Percentiles rank a stretch among this genome's conserved stretches.
Conservation (phyloP, 2,888 invertebrate genomes). For the Cyclophora albipunctata region DNA sequence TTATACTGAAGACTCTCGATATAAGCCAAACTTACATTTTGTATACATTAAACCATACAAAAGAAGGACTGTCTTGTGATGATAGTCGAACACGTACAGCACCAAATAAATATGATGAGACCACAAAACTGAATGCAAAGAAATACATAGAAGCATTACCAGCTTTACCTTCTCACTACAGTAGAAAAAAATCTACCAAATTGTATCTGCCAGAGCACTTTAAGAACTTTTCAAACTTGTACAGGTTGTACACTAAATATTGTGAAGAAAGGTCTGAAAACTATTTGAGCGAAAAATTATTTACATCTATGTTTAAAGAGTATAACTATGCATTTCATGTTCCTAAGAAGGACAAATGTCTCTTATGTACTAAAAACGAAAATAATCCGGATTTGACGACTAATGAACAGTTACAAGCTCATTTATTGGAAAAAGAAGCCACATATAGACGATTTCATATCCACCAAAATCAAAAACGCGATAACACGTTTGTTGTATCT, state of each 20-base stretch:
- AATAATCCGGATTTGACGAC: background rate
- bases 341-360: conserved; percentile 15
- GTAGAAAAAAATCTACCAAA: conserved; percentile 3
- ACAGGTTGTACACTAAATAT: background rate
- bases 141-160: conserved; percentile 14
- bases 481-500: background rate
- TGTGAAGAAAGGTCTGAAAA: background rate
- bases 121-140: conserved; percentile 6
- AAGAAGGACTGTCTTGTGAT: conserved; percentile 6
- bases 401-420: background rate
- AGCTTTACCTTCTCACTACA: conserved; percentile 14
- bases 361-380: conserved; percentile 6
- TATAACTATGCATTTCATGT: conserved; percentile 1
- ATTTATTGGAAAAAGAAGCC: background rate
- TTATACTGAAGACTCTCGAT: conserved; percentile 14
- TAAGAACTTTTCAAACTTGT: background rate
- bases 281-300: background rate
- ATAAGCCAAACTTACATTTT: conserved; percentile 12
- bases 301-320: background rate
- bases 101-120: conserved; percentile 6
- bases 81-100: conserved; percentile 7
- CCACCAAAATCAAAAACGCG: background rate
- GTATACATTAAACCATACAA: conserved; percentile 8
- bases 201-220: conserved; percentile 10
- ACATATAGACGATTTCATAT: background rate